phyloP scores from a whole-genome alignment of 1,140 invertebrate species.

The Heterodera schachtii region DNA sequence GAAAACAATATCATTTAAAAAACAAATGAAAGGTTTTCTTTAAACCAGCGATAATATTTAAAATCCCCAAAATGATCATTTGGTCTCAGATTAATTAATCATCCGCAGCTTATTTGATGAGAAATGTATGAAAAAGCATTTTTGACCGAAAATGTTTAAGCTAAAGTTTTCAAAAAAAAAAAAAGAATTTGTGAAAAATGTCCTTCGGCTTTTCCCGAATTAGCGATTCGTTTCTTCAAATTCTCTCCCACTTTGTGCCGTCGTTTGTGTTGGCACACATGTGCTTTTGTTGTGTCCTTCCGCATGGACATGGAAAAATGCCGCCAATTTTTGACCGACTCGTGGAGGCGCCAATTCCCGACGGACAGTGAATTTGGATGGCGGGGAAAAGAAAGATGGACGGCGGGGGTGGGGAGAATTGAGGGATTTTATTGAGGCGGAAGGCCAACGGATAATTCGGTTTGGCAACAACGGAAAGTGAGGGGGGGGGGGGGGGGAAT shows the following conservation, averaged over 20 bases:
- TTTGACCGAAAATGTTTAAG: too few species aligned
- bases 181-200: not conserved
- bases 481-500: not conserved
- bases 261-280: not conserved
- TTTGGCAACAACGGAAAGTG: constrained; percentile 3
- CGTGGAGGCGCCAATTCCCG: constrained; percentile 4
- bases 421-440: constrained; percentile 11
- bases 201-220: not conserved
- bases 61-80: too few species aligned
- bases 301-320: not conserved
- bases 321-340: constrained; percentile 12
- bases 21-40: too few species aligned
- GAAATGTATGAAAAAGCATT: too few species aligned
- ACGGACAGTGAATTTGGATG: not conserved
- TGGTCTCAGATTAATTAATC: too few species aligned
- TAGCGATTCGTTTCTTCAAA: not conserved
- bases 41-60: too few species aligned
- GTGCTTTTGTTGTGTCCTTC: not conserved
- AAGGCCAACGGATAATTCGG: constrained; percentile 17
- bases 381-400: constrained; percentile 6
- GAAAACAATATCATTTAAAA: too few species aligned
- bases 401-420: not conserved
- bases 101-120: too few species aligned
- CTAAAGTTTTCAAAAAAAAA: not conserved
- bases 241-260: not conserved